Base-by-base conservation (phyloP, 2,888 invertebrate species). In the Cheilosia vulpina region DNA sequence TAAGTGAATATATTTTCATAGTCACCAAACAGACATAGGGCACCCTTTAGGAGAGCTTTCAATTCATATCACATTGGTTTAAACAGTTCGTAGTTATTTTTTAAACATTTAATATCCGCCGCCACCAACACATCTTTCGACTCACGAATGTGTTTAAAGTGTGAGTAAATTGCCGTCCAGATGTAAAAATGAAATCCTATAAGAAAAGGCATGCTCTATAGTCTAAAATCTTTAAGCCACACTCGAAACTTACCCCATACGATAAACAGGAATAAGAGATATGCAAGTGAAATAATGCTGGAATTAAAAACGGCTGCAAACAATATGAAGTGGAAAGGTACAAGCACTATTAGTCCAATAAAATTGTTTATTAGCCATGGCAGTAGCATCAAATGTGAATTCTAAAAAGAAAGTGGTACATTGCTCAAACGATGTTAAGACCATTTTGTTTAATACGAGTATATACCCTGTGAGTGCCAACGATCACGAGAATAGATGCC, bases 341-440 rank as follows among this genome's bases (percentile, higher is more conserved):
- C 17, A 3, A n/a, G 7, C 5, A 47, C 2, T 9, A 47, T n/a
- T 9, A 47, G n/a, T 17, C 9, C 6, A 17, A 47, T 2, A 17
- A 47, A 17, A 17, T 47, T 47, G n/a, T 47, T 47, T 7, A 47
- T 17, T 3, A 47, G n/a, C 47, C 47, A 47, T 9, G 47, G 52
- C 13, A 52, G 52, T 11, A 52, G 52, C 52, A 52, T 52, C 21
- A 52, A 24, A 21, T 52, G 52, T 24, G 52, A 52, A 11, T 13
- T 19, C 52, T 52, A 4, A 15, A 11, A 52, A 13, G 24, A 52
- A 24, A 24, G 4, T 13, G 15, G 13, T 3, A 11, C 9, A 4
- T 5, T 24, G 3, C 4, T 21, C 11, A 24, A 21, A 52, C 5
- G 0, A 5, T 6, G 4, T 5, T 15, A 1, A 52, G 5, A 13